Base-by-base conservation (phyloP, 2,888 invertebrate species). In the Drosophila cognata region DNA sequence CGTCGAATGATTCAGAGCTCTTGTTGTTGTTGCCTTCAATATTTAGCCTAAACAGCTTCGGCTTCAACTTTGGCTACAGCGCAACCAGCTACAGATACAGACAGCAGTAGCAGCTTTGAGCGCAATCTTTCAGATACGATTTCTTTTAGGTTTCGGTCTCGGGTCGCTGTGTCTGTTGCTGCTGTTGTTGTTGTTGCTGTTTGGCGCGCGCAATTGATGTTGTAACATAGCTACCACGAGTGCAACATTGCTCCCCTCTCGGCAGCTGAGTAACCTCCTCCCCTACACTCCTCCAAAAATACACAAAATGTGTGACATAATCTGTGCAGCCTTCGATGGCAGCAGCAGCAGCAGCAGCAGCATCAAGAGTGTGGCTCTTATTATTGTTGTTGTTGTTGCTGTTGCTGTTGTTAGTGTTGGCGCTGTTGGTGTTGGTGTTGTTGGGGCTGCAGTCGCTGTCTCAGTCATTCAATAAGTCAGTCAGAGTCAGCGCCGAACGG, bases 151-250 rank as follows among this genome's bases (percentile, higher is more conserved):
- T 80, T 84, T 82, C 62, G 60, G 65, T 72, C 81, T 81, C 58
- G 74, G 83, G 74, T 73, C 72, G 88, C 59, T 52, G 64, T 63
- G 71, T 62, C 13, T 59, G 64, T 50, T 64, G 43, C 28, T 77
- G 65, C 51, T 74, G 63, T 25, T 77, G 63, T 36, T 81, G 74
- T 52, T 79, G 74, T 74, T 81, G 74, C 50, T 85, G 84, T 82
- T 88, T 86, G 90, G 86, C 87, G 90, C 85, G 89, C 87, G 86
- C 90, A 89, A 90, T 90, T 87, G 86, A 87, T 87, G 87, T 90
- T 87, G 87, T 89, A 87, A 87, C 91, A 90, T 89, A 83, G 89
- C 89, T 90, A 87, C 87, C 90, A 90, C 72, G 89, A 89, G 89
- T 90, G 89, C 85, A 90, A 85, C 90, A 90, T 78, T 61, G 84